Evolutionary conservation across 2,797 vertebrate genomes (phyloP), one percentile per base, ranked within the genome.

Genomic region (Oreortyx pictus): DNA sequence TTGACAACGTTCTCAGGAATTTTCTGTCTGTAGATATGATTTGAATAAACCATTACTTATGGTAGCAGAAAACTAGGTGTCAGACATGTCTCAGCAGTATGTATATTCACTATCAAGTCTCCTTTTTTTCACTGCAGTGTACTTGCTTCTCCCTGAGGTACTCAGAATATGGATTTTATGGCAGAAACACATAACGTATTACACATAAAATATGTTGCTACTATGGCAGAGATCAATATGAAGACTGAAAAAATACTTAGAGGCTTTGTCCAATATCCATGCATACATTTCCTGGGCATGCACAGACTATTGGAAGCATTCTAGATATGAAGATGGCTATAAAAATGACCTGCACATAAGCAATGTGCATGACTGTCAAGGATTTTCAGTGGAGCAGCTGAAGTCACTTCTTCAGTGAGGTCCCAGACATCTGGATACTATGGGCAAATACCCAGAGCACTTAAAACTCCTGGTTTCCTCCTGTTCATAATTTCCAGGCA

Each of bases 381-480:
- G 60, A 39, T 84, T 94, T 92, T 70, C 75, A 76, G 67, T 68
- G 61, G 81, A 67, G 60, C 31, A 49, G 29, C 62, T 75, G 75
- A 89, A 92, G 82, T 82, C 90, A 80, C 94, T 86, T 72, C 81
- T 88, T 93, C 89, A 84, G 33, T 59, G 78, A 73, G 23, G 61
- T 89, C 78, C 91, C 91, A 93, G 84, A 93, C 84, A 92, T 92
- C 82, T 94, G 92, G 87, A 82, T 93, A 68, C 70, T 33, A 43
- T 50, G 76, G 82, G 61, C 57, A 78, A 87, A 90, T 89, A 87
- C 50, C 86, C 57, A 74, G 68, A 93, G 88, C 57, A 74, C 31
- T 82, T 72, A 74, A 10, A 90, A 90, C 49, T 89, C 72, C 78
- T 24, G 61, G 1, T 50, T 92, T 90, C 91, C 56, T 94, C 75